A percentile compares a stretch with the other conserved stretches of the same genome.
phyloP scores from a whole-genome alignment of 2,888 invertebrate species.

The Microplitis manilae region DNA sequence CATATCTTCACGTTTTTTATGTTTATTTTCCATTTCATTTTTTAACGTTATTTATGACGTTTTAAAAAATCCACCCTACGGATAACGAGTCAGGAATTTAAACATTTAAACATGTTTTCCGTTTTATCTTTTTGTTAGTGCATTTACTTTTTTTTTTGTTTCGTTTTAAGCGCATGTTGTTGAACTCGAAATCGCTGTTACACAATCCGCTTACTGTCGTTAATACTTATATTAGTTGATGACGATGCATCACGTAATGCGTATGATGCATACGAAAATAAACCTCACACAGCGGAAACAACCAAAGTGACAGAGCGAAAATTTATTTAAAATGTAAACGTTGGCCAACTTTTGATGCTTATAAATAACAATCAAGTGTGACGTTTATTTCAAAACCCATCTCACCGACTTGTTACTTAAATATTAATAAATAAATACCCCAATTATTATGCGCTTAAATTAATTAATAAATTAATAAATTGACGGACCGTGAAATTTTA shows the following conservation, averaged over 20 bases:
- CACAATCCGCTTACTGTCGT: not conserved
- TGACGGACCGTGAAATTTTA: not conserved
- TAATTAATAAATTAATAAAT: not conserved
- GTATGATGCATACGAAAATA: constrained; percentile 1
- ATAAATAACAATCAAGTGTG: not conserved
- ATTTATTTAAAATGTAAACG: not conserved
- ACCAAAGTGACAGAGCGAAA: not conserved
- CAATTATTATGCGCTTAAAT: no score
- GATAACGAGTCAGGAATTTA: not conserved
- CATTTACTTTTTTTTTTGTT: not conserved
- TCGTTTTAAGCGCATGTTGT: not conserved
- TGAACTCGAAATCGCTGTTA: constrained; percentile 1
- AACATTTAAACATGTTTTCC: not conserved
- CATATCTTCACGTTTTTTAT: constrained; percentile 24
- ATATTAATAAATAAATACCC: not conserved
- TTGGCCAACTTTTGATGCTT: not conserved
- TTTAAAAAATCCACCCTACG: not conserved
- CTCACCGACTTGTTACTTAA: not conserved
- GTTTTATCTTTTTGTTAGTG: not conserved
- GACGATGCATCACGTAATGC: constrained; percentile 1
- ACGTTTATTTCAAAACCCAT: not conserved
- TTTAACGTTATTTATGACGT: constrained; percentile 19
- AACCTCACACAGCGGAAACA: not conserved
- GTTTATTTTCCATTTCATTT: not conserved
- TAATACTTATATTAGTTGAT: constrained; percentile 1